Evolutionary conservation across 2,797 vertebrate species (phyloP).

Genomic region (Pempheris klunzingeri): DNA sequence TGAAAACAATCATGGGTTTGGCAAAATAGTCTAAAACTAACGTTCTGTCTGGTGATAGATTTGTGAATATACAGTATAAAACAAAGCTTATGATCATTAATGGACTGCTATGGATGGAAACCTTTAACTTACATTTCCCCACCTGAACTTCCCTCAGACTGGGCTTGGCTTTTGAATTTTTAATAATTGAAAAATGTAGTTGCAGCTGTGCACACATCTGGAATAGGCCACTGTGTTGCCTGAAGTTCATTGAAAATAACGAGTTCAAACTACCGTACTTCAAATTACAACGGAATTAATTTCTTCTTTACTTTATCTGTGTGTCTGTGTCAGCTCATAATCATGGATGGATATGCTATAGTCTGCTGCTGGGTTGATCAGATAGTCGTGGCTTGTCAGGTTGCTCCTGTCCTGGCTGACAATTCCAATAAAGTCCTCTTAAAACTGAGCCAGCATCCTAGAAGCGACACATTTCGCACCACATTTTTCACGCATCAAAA

Average conservation of each 20-base stretch:
- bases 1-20: background rate
- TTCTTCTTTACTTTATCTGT: too few relatives aligned
- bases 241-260: background rate
- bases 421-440: constrained; percentile 41
- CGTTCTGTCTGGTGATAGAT: background rate
- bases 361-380: constrained; percentile 22
- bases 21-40: background rate
- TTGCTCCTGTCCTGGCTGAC: constrained; percentile 45
- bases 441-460: constrained; percentile 45
- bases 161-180: background rate
- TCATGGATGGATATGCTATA: background rate
- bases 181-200: background rate
- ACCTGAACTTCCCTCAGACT: background rate
- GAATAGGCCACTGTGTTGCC: background rate
- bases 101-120: background rate
- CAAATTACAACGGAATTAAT: background rate
- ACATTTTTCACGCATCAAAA: constrained; percentile 63
- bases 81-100: background rate
- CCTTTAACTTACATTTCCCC: background rate
- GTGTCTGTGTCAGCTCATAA: too few relatives aligned
- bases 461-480: constrained; percentile 58
- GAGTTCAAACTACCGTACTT: too few relatives aligned
- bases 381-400: constrained; percentile 41
- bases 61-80: background rate
- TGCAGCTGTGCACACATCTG: constrained; percentile 7